Evolutionary conservation across 2,888 invertebrate species (phyloP), one percentile per base, ranked within the genome.

Genomic region (Tridacna crocea): DNA sequence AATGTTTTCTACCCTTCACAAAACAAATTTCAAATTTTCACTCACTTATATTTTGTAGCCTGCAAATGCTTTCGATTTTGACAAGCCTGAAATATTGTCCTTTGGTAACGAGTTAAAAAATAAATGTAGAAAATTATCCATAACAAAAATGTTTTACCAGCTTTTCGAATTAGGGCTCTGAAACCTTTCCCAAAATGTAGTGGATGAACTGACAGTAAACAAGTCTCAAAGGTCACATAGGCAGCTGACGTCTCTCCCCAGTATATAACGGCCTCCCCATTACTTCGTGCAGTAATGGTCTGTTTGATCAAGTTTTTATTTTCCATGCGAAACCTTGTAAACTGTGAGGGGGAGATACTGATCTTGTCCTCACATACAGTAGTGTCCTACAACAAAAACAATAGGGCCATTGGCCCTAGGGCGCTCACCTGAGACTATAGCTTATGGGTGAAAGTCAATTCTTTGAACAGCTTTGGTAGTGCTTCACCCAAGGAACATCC

Each of bases 171-270:
- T 1, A 63, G 27, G 63, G 63, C 63, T 27, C 63, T 63, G 12
- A 63, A 63, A 11, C 63, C 63, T 63, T 63, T 63, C 12, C 63
- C 63, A 63, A 26, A 22, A 26, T 63, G 63, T 11, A 26, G 15
- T 17, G 24, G 63, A 10, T 12, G 12, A 27, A 22, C 63, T 26
- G 17, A 17, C 12, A 0, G 2, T 27, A 26, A 24, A 26, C 63
- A 63, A 27, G 63, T 63, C 63, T 63, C 63, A 19, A 63, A 63
- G 24, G 26, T 63, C 15, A 63, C 19, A 26, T 26, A 63, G 17
- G 27, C 26, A 15, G 24, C 19, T 6, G 63, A 63, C 11, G 63
- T 3, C 24, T 26, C 27, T 24, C 63, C 63, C 63, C 63, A 63
- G 27, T 22, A 63, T 24, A 27, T 26, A 6, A 63, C 19, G 26